Base-by-base conservation (phyloP, 2,888 invertebrate genomes). In the Serrognathus titanus region DNA sequence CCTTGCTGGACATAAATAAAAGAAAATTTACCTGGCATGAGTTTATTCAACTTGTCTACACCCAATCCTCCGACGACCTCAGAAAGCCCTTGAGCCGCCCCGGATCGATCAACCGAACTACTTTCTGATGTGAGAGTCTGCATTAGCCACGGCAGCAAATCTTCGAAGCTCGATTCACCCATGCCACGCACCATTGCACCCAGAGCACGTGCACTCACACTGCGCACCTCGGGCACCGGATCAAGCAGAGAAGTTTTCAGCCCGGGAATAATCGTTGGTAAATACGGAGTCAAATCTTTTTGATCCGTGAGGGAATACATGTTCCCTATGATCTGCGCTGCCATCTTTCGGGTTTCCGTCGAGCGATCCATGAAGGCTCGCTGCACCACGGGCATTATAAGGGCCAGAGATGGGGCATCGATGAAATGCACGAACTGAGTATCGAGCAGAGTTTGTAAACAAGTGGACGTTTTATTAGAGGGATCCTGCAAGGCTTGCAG, bases 301-400 rank as follows among this genome's bases (percentile, higher is more conserved):
- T 98, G 97, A 79, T 98, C 98, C 0, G 98, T 98, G 46, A 99
- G 81, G 1, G 97, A 97, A 79, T 98, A 99, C 96, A 99, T 98
- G 78, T 98, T 99, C 56, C 98, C 97, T 68, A 99, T 97, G 75
- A 99, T 98, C 81, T 99, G 97, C 2, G 97, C 97, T 1, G 99
- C 96, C 96, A 98, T 97, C 81, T 98, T 96, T 68, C 99, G 84
- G 0, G 97, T 98, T 80, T 99, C 98, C 0, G 98, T 97, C 49
- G 95, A 94, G 61, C 99, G 85, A 79, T 98, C 98, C 80, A 95
- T 90, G 80, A 99, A 98, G 8, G 98, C 97, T 64, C 99, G 83
- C 78, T 97, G 93, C 31, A 99, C 96, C 3, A 99, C 97, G 0
- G 99, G 99, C 98, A 99, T 99, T 70, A 99, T 97, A 51, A 99